A percentile compares a stretch with the other conserved stretches of the same genome.
phyloP scores from a whole-genome alignment of 2,797 vertebrate genomes.

The Malurus splendens region DNA sequence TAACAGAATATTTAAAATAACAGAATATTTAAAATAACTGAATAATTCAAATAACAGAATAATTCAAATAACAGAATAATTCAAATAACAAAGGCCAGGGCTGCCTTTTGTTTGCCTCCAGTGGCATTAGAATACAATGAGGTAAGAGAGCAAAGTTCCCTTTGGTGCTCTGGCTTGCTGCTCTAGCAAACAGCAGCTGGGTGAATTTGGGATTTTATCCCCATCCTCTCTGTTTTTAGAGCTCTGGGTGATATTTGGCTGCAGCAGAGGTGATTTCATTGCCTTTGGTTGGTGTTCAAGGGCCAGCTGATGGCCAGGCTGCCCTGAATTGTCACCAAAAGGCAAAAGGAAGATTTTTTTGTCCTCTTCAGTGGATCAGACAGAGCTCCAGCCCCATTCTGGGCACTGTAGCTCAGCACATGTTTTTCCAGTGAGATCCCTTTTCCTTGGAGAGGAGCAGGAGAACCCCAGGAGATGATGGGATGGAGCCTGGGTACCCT shows the following conservation, averaged over 20 bases:
- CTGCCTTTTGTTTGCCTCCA: neutral
- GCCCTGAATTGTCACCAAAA: neutral
- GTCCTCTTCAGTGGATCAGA: neutral
- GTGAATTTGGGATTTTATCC: neutral
- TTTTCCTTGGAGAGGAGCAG: neutral
- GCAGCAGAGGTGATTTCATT: neutral
- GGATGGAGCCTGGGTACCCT: neutral
- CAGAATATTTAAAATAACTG: neutral
- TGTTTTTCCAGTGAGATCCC: neutral
- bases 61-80: conserved; percentile 1
- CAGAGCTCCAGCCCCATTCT: neutral
- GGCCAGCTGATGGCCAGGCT: neutral
- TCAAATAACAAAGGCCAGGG: neutral
- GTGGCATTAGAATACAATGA: neutral
- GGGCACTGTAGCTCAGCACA: too few relatives aligned
- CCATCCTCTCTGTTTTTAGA: neutral
- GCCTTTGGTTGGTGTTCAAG: neutral
- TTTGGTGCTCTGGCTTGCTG: conserved; percentile 17
- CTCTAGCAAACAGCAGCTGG: neutral
- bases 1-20: neutral
- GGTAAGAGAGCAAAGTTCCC: neutral
- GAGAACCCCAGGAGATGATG: neutral
- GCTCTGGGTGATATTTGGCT: neutral
- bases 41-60: neutral
- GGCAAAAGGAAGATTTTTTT: neutral